A percentile compares a stretch with the other conserved stretches of the same genome.
These are phyloP conservation scores for Pogona vitticeps DNA, from an alignment of 2,113 vertebrate species.

Conservation along the genomic window DNA sequence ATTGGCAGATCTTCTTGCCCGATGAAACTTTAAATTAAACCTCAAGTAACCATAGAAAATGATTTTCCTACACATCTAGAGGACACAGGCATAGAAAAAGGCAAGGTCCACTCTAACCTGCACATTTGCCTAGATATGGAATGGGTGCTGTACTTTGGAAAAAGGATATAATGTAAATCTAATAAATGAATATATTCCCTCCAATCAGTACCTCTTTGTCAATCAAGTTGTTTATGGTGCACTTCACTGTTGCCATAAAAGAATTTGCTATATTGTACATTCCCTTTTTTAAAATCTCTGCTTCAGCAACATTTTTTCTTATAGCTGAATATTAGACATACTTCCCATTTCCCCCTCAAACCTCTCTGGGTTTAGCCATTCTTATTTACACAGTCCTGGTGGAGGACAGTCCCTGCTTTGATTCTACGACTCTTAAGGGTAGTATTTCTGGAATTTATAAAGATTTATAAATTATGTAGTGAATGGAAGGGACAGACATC, in stretches of 20 bases:
- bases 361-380: no score
- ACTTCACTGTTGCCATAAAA: neutral
- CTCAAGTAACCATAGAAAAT: neutral
- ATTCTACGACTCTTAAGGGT: neutral
- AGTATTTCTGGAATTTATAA: neutral
- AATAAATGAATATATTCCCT: no score
- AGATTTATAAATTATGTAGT: neutral
- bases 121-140: neutral
- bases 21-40: neutral
- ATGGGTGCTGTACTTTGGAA: neutral
- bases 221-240: no score
- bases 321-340: no score
- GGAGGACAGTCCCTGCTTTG: no score
- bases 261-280: neutral
- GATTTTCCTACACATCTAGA: neutral
- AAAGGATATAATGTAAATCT: no score
- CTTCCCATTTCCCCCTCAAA: no score
- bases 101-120: neutral
- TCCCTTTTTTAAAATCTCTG: no score
- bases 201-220: no score
- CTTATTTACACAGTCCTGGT: neutral
- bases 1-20: slow-evolving; percentile 1
- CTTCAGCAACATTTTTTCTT: no score
- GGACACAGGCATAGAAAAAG: neutral
- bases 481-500: neutral